Conservation (phyloP, 2,113 vertebrate genomes). For the Eolophus roseicapilla region DNA sequence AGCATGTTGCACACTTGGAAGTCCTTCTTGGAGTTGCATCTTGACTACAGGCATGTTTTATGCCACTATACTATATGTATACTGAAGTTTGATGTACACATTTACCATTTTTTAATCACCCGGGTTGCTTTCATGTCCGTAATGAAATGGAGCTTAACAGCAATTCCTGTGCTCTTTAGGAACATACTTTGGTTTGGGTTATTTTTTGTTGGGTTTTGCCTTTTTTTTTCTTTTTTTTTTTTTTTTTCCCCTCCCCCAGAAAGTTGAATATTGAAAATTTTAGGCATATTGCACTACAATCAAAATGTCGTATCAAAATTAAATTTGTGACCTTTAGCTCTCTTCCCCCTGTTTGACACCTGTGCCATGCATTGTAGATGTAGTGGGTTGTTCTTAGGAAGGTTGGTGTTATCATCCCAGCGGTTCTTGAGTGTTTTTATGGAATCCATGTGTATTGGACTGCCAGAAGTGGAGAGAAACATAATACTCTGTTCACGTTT, state of each 20-base stretch:
- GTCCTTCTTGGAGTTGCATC: not conserved
- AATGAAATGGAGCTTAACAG: not conserved
- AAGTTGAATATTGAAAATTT: too few species aligned
- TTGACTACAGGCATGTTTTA: fast-evolving
- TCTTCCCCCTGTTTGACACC: not conserved
- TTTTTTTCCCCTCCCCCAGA: too few species aligned
- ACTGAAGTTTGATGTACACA: not conserved
- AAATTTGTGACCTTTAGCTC: not conserved
- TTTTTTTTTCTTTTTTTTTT: too few species aligned
- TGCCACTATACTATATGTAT: not conserved
- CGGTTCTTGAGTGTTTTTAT: not conserved
- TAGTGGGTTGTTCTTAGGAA: not conserved
- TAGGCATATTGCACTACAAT: not conserved
- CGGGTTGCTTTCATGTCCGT: not conserved
- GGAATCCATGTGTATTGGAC: not conserved
- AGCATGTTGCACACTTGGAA: not conserved
- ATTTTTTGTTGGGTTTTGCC: not conserved
- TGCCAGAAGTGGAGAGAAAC: not conserved
- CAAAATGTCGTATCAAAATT: not conserved
- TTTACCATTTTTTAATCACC: not conserved
- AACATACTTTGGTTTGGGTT: not conserved
- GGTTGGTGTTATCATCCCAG: not conserved
- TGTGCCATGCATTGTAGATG: not conserved
- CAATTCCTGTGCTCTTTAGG: not conserved
- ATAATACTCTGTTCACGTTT: not conserved